Conservation (phyloP, 2,888 invertebrate genomes). For the Pollenia angustigena region DNA sequence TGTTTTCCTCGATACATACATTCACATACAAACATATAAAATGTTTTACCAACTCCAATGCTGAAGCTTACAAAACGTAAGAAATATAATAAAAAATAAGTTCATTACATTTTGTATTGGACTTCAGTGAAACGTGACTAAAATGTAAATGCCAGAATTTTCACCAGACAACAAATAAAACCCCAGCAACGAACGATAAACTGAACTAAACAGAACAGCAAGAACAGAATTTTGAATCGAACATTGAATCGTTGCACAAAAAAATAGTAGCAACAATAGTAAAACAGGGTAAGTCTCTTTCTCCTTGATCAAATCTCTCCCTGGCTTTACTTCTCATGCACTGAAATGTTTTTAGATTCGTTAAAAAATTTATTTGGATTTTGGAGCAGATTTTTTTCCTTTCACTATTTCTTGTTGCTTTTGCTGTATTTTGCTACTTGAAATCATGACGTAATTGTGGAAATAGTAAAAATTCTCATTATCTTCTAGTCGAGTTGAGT, state of each 20-base stretch:
- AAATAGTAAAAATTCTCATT: slow-evolving; percentile 55
- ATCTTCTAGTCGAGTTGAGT: slow-evolving; percentile 58
- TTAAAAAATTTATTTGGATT: not conserved
- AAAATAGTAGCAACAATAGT: slow-evolving; percentile 24
- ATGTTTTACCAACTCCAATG: slow-evolving; percentile 19
- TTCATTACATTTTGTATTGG: slow-evolving; percentile 69
- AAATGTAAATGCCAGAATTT: slow-evolving; percentile 76
- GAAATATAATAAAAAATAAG: slow-evolving; percentile 22
- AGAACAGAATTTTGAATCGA: not conserved
- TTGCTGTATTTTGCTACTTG: not conserved
- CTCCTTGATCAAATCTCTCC: slow-evolving; percentile 8
- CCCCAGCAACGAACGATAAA: slow-evolving; percentile 38
- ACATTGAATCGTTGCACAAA: not conserved
- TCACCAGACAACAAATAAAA: slow-evolving; percentile 69
- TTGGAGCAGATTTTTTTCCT: not conserved
- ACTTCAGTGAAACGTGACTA: slow-evolving; percentile 76
- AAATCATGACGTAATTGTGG: slow-evolving; percentile 39
- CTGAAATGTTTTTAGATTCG: too few species aligned
- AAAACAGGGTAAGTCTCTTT: slow-evolving; percentile 13
- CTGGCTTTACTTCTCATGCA: not conserved
- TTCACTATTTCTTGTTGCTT: not conserved
- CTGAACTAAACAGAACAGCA: slow-evolving; percentile 29
- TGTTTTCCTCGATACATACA: slow-evolving; percentile 11
- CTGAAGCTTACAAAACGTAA: slow-evolving; percentile 32
- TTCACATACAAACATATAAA: not conserved